These are phyloP conservation scores for Drosophila cardini DNA, from an alignment of 1,140 invertebrate species.

Conservation along the genomic window DNA sequence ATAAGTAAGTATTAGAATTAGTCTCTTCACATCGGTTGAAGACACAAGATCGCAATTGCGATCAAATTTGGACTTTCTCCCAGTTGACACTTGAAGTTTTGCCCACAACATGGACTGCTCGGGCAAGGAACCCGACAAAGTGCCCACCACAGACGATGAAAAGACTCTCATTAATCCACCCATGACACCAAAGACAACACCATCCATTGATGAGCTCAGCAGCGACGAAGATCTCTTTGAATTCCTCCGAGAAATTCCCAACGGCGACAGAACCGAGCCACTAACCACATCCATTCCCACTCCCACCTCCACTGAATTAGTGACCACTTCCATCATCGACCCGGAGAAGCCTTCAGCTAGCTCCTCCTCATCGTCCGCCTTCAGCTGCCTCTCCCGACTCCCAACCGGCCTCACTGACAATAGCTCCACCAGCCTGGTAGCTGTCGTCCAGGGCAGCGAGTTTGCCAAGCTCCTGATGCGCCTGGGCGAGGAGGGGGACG, in stretches of 20 bases:
- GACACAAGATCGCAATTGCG: slow-evolving; percentile 20
- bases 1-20: slow-evolving; percentile 25
- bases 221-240: slow-evolving; percentile 27
- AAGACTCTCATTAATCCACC: slow-evolving; percentile 9
- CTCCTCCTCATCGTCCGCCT: slow-evolving; percentile 12
- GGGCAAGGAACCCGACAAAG: slow-evolving; percentile 18
- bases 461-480: slow-evolving; percentile 44
- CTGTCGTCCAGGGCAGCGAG: slow-evolving; percentile 48
- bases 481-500: slow-evolving; percentile 54
- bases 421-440: slow-evolving; percentile 18
- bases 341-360: slow-evolving; percentile 27
- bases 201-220: slow-evolving; percentile 20
- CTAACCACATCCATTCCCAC: neutral
- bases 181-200: neutral
- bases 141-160: slow-evolving; percentile 22
- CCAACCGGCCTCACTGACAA: neutral
- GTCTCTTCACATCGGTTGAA: slow-evolving; percentile 9
- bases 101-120: slow-evolving; percentile 19
- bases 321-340: slow-evolving; percentile 22
- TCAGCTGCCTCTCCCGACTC: slow-evolving; percentile 3
- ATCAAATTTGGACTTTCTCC: slow-evolving; percentile 8
- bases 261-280: neutral
- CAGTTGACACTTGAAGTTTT: slow-evolving; percentile 6
- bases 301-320: neutral
- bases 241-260: slow-evolving; percentile 17